A percentile compares a stretch with the other conserved stretches of the same genome.
phyloP scores from a whole-genome alignment of 2,113 vertebrate genomes.

The Vanacampus margaritifer region DNA sequence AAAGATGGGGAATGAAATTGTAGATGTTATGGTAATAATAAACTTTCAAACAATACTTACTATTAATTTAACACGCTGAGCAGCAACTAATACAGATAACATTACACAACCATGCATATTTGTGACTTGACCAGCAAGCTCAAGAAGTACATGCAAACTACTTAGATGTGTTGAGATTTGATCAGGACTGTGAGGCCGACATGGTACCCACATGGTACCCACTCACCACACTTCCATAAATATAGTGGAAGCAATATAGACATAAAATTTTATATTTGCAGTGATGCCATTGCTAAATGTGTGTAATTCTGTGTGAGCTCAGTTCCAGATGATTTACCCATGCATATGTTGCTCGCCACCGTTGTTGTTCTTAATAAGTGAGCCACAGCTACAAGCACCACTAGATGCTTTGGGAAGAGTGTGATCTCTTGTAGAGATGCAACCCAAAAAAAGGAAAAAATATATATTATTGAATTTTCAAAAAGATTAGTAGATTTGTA shows the following conservation, averaged over 20 bases:
- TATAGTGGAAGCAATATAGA: background rate
- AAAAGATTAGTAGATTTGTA: background rate
- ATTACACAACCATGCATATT: too few species aligned
- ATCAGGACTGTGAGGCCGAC: too few species aligned
- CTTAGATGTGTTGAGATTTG: too few species aligned
- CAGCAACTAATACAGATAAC: too few species aligned
- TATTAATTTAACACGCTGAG: too few species aligned
- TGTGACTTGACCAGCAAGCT: too few species aligned
- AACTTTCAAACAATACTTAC: too few species aligned
- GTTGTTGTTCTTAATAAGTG: slow-evolving; percentile 14
- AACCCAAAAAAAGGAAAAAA: background rate
- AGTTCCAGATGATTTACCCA: slow-evolving; percentile 51
- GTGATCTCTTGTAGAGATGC: slow-evolving; percentile 23
- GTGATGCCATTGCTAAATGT: background rate
- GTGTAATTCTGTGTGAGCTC: slow-evolving; percentile 22
- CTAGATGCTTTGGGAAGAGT: slow-evolving; percentile 24
- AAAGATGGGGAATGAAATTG: too few species aligned
- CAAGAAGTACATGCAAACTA: too few species aligned
- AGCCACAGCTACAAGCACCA: background rate
- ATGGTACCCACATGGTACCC: too few species aligned
- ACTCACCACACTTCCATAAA: background rate
- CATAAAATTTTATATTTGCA: background rate
- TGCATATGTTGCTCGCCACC: slow-evolving; percentile 7
- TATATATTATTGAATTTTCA: background rate
- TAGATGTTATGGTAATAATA: too few species aligned